These are phyloP conservation scores for Bombus pascuorum DNA, from an alignment of 1,140 invertebrate genomes.

Conservation along the genomic window DNA sequence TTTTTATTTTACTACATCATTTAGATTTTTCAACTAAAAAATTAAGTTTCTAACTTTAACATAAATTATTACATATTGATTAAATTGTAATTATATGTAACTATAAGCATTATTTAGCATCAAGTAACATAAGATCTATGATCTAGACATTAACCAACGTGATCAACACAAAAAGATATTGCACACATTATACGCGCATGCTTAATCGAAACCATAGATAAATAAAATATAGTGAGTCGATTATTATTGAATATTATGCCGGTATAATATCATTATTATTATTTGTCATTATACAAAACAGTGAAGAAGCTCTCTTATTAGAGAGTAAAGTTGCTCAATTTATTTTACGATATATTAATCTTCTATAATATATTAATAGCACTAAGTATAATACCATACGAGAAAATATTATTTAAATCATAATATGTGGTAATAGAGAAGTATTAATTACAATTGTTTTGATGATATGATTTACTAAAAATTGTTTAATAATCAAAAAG, in stretches of 20 bases:
- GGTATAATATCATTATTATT: background rate
- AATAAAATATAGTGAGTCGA: slow-evolving; percentile 22
- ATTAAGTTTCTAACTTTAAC: background rate
- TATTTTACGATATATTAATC: background rate
- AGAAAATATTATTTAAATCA: background rate
- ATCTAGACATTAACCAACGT: slow-evolving; percentile 26
- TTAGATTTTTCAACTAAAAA: background rate
- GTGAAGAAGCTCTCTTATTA: background rate
- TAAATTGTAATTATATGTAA: background rate
- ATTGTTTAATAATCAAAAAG: background rate
- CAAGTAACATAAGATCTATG: background rate
- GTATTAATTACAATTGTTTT: background rate
- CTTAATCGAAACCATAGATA: slow-evolving; percentile 35
- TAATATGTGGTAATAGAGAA: background rate
- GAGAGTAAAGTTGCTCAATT: background rate
- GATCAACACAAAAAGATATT: background rate
- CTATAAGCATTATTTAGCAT: background rate
- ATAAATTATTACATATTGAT: slow-evolving; percentile 1
- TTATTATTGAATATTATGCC: slow-evolving; percentile 24
- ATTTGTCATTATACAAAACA: background rate
- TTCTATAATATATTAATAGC: background rate
- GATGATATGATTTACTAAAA: background rate
- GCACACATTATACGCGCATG: slow-evolving; percentile 19
- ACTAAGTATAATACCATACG: background rate
- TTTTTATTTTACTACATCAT: background rate